Percentiles rank a stretch among this genome's conserved stretches.
phyloP scores from a whole-genome alignment of 2,888 invertebrate genomes.

The Drosophila buzzatii region DNA sequence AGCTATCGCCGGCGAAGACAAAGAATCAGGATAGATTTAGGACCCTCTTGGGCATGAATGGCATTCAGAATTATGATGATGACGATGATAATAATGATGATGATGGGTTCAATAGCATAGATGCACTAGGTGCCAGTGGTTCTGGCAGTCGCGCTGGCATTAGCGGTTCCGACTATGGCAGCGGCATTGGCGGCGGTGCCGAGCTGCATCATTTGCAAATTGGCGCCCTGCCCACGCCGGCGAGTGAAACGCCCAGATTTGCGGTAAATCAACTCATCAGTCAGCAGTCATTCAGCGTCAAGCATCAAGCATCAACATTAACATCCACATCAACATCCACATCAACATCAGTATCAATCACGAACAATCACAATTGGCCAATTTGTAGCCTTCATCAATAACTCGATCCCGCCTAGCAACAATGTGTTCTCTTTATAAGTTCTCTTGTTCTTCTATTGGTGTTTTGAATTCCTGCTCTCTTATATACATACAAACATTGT shows the following conservation, averaged over 20 bases:
- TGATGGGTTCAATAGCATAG: slow-evolving; percentile 73
- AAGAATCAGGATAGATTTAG: slow-evolving; percentile 85
- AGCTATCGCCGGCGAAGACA: slow-evolving; percentile 84
- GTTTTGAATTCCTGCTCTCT: slow-evolving; percentile 14
- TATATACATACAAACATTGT: background rate
- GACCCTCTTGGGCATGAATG: slow-evolving; percentile 85
- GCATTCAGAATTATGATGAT: slow-evolving; percentile 81
- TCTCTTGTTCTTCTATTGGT: slow-evolving; percentile 17
- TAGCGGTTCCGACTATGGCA: slow-evolving; percentile 41
- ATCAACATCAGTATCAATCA: slow-evolving; percentile 9
- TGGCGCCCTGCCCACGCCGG: slow-evolving; percentile 86
- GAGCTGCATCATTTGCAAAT: slow-evolving; percentile 84
- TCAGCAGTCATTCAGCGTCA: slow-evolving; percentile 40
- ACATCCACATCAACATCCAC: slow-evolving; percentile 5
- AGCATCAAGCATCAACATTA: slow-evolving; percentile 11
- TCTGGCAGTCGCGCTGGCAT: slow-evolving; percentile 32
- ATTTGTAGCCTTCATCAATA: slow-evolving; percentile 5
- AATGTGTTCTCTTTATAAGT: slow-evolving; percentile 13
- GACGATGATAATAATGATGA: slow-evolving; percentile 82
- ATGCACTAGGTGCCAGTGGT: slow-evolving; percentile 54
- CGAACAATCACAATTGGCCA: slow-evolving; percentile 21
- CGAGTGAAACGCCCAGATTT: slow-evolving; percentile 85
- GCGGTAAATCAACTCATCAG: slow-evolving; percentile 84
- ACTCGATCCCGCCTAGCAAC: slow-evolving; percentile 1
- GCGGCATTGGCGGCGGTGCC: slow-evolving; percentile 78